Base-by-base conservation (phyloP, 1,140 invertebrate species). In the Phocides pigmalion region DNA sequence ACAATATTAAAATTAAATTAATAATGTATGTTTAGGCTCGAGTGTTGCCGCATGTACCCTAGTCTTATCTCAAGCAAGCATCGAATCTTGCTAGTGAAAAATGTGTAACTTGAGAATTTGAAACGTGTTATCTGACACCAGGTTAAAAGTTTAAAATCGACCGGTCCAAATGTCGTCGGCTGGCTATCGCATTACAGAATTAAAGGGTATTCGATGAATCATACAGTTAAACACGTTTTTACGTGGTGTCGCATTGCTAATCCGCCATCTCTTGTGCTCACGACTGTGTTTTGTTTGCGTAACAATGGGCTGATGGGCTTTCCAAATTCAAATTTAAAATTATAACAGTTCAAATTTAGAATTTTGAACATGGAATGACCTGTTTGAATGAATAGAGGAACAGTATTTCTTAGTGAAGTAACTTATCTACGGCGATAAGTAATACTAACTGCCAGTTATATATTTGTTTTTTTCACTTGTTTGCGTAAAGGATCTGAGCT, bases 121-220 rank as follows among this genome's bases (percentile, higher is more conserved):
- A n/a, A 39, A 14, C 35, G 28, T 6, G 39, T n/a, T 14, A 47
- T 12, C 12, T 17, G 46, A 47, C 46, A 47, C 19, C 46, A 17
- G 20, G 39, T 42, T 42, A 42, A 47, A 47, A 25, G 20, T 47
- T 22, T 47, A 47, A 47, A 47, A 46, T 46, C 46, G 19, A 25
- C 20, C 46, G 46, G 19, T 22, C 46, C n/a, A 25, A 47, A 25
- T 22, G 20, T 47, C 20, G 20, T 5, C 46, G 20, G 3, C 3
- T 15, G 15, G 20, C n/a, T 25, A 25, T 47, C 46, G 6, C 20
- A 17, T 47, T 47, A 47, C 46, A 14, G 22, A 22, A 44, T 11
- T 32, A 32, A 46, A 46, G 42, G 42, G 42, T 22, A 20, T 46
- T 20, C 16, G 42, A 46, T 46, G 42, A 46, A 20, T 46, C 42